Base-by-base conservation (phyloP, 2,888 invertebrate genomes). In the Pandemis cinnamomeana region DNA sequence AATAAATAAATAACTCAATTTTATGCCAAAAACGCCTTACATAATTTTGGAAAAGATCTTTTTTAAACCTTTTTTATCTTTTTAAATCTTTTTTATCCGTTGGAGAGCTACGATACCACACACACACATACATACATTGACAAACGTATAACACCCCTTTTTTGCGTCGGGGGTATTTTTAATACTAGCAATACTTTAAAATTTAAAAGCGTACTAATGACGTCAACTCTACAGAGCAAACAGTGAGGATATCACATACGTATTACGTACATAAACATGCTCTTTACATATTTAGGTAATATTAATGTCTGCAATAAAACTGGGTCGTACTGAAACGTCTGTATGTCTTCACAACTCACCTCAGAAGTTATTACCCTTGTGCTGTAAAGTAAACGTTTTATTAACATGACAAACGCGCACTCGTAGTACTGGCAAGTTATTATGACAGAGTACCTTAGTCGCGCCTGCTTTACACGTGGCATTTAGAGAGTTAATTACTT, bases 361-460 rank as follows among this genome's bases (percentile, higher is more conserved):
- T 51, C 11, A 36, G 51, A n/a, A 51, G n/a, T 51, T 51, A n/a
- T n/a, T 51, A n/a, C 51, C 51, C 51, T n/a, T 2, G n/a, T 11
- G 51, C 51, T 51, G 51, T n/a, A 51, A 51, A 51, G 51, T 51
- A 51, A 51, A 51, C 51, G n/a, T n/a, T 51, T 51, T 51, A n/a
- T 51, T 51, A 51, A 51, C 51, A 51, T 51, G 51, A 51, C 51
- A 51, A 51, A 51, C 13, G 51, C n/a, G 11, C 5, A 13, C 4
- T 51, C 20, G n/a, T 6, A 2, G 7, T n/a, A 36, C 27, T 36
- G 44, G 44, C n/a, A 51, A 51, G n/a, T n/a, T 13, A n/a, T 51
- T 51, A 51, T n/a, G 51, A 51, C 13, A n/a, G 6, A n/a, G 51
- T 51, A 13, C 20, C 20, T 36, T 36, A 36, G n/a, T 51, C 51